phyloP scores from a whole-genome alignment of 2,113 vertebrate species.

The Romanogobio albipinnatus region DNA sequence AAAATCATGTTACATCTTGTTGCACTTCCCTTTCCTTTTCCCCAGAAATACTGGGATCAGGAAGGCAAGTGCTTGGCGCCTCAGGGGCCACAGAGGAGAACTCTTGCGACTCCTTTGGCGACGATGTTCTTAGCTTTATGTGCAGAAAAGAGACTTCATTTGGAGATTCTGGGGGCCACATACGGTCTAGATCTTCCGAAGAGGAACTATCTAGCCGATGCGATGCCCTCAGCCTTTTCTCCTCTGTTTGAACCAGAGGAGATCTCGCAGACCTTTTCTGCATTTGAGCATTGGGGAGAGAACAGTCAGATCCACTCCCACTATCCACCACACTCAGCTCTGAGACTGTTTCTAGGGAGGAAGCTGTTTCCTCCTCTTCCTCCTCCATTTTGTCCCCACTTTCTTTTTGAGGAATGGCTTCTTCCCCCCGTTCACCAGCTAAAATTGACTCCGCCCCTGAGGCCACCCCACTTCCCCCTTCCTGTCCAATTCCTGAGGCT shows the following conservation, averaged over 20 bases:
- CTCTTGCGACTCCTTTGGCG: background rate
- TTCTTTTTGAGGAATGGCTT: no score
- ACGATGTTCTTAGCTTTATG: background rate
- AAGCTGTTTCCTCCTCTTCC: background rate
- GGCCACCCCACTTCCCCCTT: background rate
- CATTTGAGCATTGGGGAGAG: background rate
- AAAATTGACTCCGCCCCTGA: background rate
- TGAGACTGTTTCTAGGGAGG: background rate
- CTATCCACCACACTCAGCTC: background rate
- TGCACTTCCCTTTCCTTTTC: background rate
- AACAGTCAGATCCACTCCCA: rapidly evolving
- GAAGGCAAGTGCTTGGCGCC: background rate
- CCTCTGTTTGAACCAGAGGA: background rate
- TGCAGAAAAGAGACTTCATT: constrained; percentile 13
- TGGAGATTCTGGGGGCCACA: background rate
- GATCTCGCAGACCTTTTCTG: constrained; percentile 11
- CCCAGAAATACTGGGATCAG: background rate
- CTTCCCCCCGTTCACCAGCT: no score
- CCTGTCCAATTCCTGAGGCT: background rate
- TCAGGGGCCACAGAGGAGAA: background rate
- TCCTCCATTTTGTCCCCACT: rapidly evolving
- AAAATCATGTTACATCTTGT: background rate
- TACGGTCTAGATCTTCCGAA: background rate
- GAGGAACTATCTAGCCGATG: no score
- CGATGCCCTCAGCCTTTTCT: no score